Evolutionary conservation across 35 echinoderm and acorn worm genomes (phyloP).

Genomic region (Ophiothrix spiculata): DNA sequence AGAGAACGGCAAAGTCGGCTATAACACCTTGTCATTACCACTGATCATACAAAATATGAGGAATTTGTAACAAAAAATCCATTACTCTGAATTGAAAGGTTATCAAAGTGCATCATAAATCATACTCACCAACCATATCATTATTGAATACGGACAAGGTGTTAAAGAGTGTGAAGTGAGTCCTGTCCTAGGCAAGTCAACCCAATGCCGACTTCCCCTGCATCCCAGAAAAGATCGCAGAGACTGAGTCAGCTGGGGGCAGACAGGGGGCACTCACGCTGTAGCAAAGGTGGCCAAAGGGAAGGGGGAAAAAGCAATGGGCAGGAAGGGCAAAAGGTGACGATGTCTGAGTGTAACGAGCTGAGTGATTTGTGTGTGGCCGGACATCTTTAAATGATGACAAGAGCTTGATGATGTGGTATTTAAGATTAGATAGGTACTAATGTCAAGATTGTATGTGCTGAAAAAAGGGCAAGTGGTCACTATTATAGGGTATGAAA

Average conservation of each 20-base stretch:
- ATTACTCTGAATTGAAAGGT: too few relatives aligned
- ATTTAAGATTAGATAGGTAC: too few relatives aligned
- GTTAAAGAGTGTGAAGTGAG: neutral
- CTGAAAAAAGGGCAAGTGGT: too few relatives aligned
- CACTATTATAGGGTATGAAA: too few relatives aligned
- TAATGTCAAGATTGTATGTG: too few relatives aligned
- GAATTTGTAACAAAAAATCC: too few relatives aligned
- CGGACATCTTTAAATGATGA: neutral
- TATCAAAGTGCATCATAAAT: neutral
- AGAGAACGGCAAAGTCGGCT: too few relatives aligned
- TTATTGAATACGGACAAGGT: neutral
- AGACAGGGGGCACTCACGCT: neutral
- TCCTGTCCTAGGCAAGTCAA: neutral
- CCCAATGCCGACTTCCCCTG: neutral
- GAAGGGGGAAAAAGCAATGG: neutral
- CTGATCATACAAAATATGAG: too few relatives aligned
- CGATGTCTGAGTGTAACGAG: neutral
- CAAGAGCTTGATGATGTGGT: too few relatives aligned
- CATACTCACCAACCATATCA: neutral
- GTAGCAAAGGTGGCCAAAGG: neutral
- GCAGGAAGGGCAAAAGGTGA: conserved; percentile 1
- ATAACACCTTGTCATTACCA: too few relatives aligned
- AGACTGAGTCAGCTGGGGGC: neutral
- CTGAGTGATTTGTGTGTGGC: neutral
- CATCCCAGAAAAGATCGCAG: too few relatives aligned